Evolutionary conservation across 1,140 invertebrate species (phyloP), one percentile per base, ranked within the genome.

Genomic region (Maconellicoccus hirsutus): DNA sequence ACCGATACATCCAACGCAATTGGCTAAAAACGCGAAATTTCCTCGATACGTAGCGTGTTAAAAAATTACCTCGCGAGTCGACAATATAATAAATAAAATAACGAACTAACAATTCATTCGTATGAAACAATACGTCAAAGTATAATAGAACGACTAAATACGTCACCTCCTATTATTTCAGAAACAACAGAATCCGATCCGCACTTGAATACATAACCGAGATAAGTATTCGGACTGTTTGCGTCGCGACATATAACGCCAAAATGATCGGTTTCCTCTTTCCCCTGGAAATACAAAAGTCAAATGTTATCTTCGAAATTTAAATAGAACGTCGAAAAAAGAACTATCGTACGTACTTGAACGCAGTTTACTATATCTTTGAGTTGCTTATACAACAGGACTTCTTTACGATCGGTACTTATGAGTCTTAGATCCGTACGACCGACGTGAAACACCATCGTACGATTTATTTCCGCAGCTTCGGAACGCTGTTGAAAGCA

Each of bases 371-470:
- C 88, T 33, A 97, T 88, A 77, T 97, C 93, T 76, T 87, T 89
- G 72, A 96, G 87, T 27, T 88, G 86, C 75, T 94, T 90, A 77
- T 93, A 90, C 1, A 97, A 82, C 22, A 97, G 83, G 21, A 93
- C 87, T 76, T 91, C 88, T 77, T 97, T 97, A 38, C 91, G 85
- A 78, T 97, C 94, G 0, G 93, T 90, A 77, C 92, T 95, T 71
- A 97, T 96, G 0, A 97, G 82, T 63, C 92, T 85, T 25, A 97
- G 81, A 79, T 97, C 94, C 63, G 85, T 84, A 29, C 89, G 83
- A n/a, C 92, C 93, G 21, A 97, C 89, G 82, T 93, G 80, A 70
- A 83, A 89, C 10, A 97, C 83, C 94, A 97, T 97, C 0, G 93
- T 96, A 23, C 93, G 84, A 82, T 96, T 96, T 74, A 90, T 87